phyloP scores from a whole-genome alignment of 1,140 invertebrate genomes.

The Drosophila melanogaster region DNA sequence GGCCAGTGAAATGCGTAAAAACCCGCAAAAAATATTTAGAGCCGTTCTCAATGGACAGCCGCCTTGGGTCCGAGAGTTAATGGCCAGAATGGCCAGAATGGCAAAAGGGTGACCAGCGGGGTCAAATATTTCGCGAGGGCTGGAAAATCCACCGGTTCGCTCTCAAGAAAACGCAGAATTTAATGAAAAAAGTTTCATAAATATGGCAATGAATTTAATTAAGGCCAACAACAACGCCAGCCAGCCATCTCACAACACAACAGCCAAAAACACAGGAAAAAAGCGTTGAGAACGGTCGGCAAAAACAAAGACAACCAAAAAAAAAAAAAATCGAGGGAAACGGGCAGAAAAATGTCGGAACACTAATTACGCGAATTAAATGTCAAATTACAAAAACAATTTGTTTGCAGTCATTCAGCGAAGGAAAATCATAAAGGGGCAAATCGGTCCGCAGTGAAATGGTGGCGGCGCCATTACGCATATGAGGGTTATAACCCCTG shows the following conservation, averaged over 20 bases:
- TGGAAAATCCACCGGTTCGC: constrained; percentile 32
- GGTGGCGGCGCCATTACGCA: constrained; percentile 27
- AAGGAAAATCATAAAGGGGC: constrained; percentile 38
- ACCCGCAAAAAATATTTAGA: constrained; percentile 70
- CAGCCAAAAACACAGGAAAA: constrained; percentile 35
- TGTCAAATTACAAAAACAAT: constrained; percentile 81
- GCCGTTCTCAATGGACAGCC: constrained; percentile 41
- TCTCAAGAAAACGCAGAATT: constrained; percentile 72
- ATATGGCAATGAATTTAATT: constrained; percentile 83
- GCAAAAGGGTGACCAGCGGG: constrained; percentile 40
- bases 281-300: constrained; percentile 43
- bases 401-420: constrained; percentile 63
- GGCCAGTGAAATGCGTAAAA: constrained; percentile 66
- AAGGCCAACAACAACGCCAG: constrained; percentile 58
- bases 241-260: constrained; percentile 16
- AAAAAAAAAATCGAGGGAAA: constrained; percentile 32
- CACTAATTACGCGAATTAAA: constrained; percentile 82
- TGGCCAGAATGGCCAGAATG: constrained; percentile 7
- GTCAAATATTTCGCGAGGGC: constrained; percentile 59
- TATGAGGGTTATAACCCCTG: constrained; percentile 33
- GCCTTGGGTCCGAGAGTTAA: constrained; percentile 42
- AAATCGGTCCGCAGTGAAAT: constrained; percentile 12
- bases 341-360: constrained; percentile 73
- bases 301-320: constrained; percentile 24
- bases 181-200: constrained; percentile 84